Base-by-base conservation (phyloP, 1,140 invertebrate genomes). In the Nephila pilipes region DNA sequence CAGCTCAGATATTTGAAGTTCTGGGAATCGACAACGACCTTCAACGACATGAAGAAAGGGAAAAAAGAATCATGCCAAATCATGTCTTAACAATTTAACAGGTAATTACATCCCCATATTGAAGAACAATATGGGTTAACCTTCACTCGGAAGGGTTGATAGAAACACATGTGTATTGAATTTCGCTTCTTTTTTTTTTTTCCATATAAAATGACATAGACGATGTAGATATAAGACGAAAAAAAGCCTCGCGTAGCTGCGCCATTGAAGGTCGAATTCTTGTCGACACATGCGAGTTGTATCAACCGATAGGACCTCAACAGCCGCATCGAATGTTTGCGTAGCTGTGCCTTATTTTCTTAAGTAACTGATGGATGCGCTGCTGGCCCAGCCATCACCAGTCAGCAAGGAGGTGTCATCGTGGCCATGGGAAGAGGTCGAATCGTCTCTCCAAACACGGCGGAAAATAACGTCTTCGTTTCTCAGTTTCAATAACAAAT, bases 401-500 rank as follows among this genome's bases (percentile, higher is more conserved):
- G n/a, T 32, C 83, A 57, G 54, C 6, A 29, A 29, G 69, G 85
- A 63, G 22, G 85, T 60, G 85, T 60, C 60, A 63, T 46, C 58
- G 60, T 85, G 54, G 22, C 29, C 55, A 25, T 57, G 55, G 55
- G 55, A 46, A 85, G 55, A 85, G n/a, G 46, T 25, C n/a, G 57
- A 60, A 60, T 60, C 14, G 58, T 32, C 69, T 75, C 29, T 32
- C 25, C 29, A 75, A 75, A 75, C 69, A 75, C 69, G 69, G 69
- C 60, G 46, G 60, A 79, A 79, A 89, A 38, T 55, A 89, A 79
- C 87, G 65, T 79, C 29, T 89, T 36, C 65, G 46, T 79, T 89
- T 32, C 69, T 88, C 54, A 20, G 46, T 90, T 90, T 38, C 88
- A 90, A 90, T 90, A 90, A 90, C 89, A 90, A 90, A 90, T 90